phyloP scores from a whole-genome alignment of 2,797 vertebrate species.

The Myiothlypis coronata region DNA sequence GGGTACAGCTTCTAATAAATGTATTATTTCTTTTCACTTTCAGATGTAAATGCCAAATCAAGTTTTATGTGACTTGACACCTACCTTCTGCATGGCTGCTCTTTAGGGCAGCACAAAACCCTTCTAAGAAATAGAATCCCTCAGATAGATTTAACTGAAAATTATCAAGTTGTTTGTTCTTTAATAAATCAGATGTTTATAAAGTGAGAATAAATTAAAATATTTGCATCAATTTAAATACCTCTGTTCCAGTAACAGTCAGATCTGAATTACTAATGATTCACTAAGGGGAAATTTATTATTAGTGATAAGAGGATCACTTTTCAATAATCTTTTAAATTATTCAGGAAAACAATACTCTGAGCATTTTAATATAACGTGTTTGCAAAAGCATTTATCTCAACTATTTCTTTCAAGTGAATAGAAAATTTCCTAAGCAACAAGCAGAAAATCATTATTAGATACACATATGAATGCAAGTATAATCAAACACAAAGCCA shows the following conservation, averaged over 20 bases:
- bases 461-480: neutral
- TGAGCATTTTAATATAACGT: neutral
- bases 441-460: neutral
- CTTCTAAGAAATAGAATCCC: neutral
- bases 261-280: slow-evolving; percentile 41
- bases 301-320: neutral
- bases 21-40: neutral
- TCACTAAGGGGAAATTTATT: slow-evolving; percentile 22
- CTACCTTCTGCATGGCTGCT: neutral
- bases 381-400: slow-evolving; percentile 5
- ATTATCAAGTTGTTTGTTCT: slow-evolving; percentile 6
- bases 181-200: slow-evolving; percentile 20
- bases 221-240: slow-evolving; percentile 48
- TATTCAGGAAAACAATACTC: slow-evolving; percentile 20
- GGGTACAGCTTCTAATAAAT: neutral
- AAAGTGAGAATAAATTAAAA: slow-evolving; percentile 44
- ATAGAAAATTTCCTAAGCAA: neutral
- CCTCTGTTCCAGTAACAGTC: neutral
- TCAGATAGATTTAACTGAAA: neutral
- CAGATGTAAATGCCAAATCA: neutral
- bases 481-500: neutral
- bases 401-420: neutral
- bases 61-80: neutral
- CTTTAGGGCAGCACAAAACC: neutral
- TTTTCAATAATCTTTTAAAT: slow-evolving; percentile 39